Conservation (phyloP, 2,113 vertebrate genomes). For the Cairina moschata region DNA sequence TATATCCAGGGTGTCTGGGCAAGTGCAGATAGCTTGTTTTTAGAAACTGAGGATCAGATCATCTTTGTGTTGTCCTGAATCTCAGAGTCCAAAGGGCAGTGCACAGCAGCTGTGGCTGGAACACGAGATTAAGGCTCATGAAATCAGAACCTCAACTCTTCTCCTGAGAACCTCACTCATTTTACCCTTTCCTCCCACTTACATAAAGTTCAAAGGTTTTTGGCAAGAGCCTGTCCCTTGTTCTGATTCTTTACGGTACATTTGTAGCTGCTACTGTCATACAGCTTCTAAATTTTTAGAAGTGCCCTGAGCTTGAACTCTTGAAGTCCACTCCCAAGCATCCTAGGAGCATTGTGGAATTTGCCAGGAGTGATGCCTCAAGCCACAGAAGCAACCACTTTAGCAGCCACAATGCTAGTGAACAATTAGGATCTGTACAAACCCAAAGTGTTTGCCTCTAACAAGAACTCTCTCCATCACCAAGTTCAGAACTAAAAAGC, state of each 20-base stretch:
- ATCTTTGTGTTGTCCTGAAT: neutral
- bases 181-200: neutral
- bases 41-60: neutral
- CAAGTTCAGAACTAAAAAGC: neutral
- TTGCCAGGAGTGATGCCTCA: neutral
- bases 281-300: neutral
- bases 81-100: neutral
- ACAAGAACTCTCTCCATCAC: neutral
- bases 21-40: neutral
- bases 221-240: accelerated
- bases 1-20: neutral
- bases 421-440: accelerated
- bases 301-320: neutral
- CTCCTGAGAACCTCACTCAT: neutral
- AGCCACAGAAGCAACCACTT: neutral
- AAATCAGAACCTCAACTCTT: neutral
- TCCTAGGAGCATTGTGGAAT: neutral
- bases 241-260: neutral
- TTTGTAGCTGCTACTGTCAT: neutral
- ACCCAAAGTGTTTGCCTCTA: neutral
- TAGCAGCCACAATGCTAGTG: neutral
- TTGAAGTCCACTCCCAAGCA: neutral
- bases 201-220: accelerated
- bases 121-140: accelerated
- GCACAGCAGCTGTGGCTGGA: neutral